phyloP scores from a whole-genome alignment of 2,888 invertebrate genomes.

The Serripes groenlandicus region DNA sequence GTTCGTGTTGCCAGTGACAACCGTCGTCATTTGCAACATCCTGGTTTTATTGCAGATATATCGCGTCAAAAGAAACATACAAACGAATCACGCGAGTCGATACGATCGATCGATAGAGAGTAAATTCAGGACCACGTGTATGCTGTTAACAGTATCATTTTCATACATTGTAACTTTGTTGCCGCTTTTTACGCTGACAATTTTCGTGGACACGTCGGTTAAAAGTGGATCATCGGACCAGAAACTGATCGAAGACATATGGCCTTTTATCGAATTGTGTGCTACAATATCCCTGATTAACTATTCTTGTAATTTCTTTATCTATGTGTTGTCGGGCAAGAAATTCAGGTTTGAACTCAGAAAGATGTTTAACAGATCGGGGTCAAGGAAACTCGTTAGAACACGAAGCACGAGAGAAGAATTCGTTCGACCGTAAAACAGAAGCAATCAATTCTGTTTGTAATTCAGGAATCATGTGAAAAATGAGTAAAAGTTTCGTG shows the following conservation, averaged over 20 bases:
- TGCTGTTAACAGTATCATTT: constrained; percentile 80
- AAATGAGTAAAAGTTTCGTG: no score
- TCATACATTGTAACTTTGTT: constrained; percentile 77
- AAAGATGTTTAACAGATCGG: constrained; percentile 59
- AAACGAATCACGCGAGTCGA: not conserved
- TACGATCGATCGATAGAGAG: constrained; percentile 1
- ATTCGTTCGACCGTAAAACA: constrained; percentile 5
- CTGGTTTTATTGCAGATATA: constrained; percentile 76
- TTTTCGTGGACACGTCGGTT: constrained; percentile 70
- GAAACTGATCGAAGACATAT: constrained; percentile 2
- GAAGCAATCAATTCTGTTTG: no score
- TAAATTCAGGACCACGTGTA: constrained; percentile 77
- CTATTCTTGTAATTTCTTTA: constrained; percentile 81
- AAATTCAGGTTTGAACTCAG: constrained; percentile 77
- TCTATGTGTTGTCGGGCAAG: constrained; percentile 81
- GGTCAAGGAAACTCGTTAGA: not conserved
- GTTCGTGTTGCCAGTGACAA: constrained; percentile 78
- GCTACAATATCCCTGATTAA: constrained; percentile 77
- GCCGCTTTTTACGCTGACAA: constrained; percentile 73
- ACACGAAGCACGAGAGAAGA: constrained; percentile 11
- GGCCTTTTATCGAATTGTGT: constrained; percentile 69
- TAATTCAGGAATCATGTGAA: no score
- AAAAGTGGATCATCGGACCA: constrained; percentile 18
- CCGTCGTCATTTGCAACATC: constrained; percentile 80
- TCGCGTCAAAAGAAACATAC: constrained; percentile 57